Percentiles rank a stretch among this genome's conserved stretches.
phyloP scores from a whole-genome alignment of 2,888 invertebrate genomes.

The Clusia tigrina region DNA sequence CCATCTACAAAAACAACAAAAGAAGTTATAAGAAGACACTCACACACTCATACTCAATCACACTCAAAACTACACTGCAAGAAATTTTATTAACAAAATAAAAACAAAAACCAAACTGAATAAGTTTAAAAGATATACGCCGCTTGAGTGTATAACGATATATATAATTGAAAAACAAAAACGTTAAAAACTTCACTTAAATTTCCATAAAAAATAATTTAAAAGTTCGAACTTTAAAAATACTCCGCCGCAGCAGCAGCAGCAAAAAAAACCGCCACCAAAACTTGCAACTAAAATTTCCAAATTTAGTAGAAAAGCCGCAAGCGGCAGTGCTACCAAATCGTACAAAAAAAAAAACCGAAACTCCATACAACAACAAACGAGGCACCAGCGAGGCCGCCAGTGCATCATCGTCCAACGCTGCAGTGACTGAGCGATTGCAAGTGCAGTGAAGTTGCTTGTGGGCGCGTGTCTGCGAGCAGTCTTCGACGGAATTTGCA shows the following conservation, averaged over 20 bases:
- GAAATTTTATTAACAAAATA: slow-evolving; percentile 21
- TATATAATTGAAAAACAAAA: slow-evolving; percentile 41
- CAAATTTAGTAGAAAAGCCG: slow-evolving; percentile 42
- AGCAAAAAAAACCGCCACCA: slow-evolving; percentile 24
- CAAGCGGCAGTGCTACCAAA: slow-evolving; percentile 2
- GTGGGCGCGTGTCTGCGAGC: background rate
- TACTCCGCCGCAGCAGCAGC: background rate
- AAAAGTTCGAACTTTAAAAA: too few relatives aligned
- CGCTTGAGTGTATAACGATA: slow-evolving; percentile 55
- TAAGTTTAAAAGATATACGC: slow-evolving; percentile 38
- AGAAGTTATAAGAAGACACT: slow-evolving; percentile 24
- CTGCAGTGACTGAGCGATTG: background rate
- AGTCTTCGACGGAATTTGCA: slow-evolving; percentile 27
- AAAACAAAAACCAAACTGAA: slow-evolving; percentile 17
- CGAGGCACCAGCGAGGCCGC: background rate
- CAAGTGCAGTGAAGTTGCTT: slow-evolving; percentile 1
- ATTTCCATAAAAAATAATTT: slow-evolving; percentile 21
- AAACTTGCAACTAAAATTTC: slow-evolving; percentile 29
- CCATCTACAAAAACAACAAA: slow-evolving; percentile 33
- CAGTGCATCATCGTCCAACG: background rate
- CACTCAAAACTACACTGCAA: slow-evolving; percentile 29
- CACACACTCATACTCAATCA: slow-evolving; percentile 30
- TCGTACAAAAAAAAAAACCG: slow-evolving; percentile 8
- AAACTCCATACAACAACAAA: slow-evolving; percentile 14
- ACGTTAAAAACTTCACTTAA: slow-evolving; percentile 33